These are phyloP conservation scores for Carassius carassius DNA, from an alignment of 2,113 vertebrate genomes.

Conservation along the genomic window DNA sequence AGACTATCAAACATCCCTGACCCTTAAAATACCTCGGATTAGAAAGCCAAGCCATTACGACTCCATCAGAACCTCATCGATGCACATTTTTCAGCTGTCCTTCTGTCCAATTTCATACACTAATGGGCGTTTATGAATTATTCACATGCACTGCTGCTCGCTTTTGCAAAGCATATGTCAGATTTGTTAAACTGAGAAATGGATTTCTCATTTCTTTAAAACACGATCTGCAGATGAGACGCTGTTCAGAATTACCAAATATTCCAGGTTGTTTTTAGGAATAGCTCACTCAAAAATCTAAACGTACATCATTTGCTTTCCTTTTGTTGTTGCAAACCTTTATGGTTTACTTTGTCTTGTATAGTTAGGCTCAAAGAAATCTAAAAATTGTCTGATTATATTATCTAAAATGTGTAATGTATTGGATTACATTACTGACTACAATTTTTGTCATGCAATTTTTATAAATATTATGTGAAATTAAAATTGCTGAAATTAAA, in stretches of 20 bases:
- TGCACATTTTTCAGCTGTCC: neutral
- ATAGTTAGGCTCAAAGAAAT: too few species aligned
- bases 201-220: neutral
- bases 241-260: neutral
- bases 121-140: constrained; percentile 7
- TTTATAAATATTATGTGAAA: too few species aligned
- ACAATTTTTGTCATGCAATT: too few species aligned
- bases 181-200: neutral
- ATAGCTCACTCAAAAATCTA: neutral
- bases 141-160: neutral
- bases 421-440: too few species aligned
- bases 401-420: too few species aligned
- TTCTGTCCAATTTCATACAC: constrained; percentile 34
- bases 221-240: neutral
- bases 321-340: neutral
- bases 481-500: too few species aligned
- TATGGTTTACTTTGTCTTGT: too few species aligned
- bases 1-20: constrained; percentile 28
- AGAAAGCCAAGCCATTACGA: constrained; percentile 30
- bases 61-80: constrained; percentile 8
- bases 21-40: constrained; percentile 40
- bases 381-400: too few species aligned
- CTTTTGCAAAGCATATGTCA: neutral
- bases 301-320: neutral
- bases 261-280: constrained; percentile 15